Base-by-base conservation (phyloP, 2,113 vertebrate species). In the Pao palembangensis region DNA sequence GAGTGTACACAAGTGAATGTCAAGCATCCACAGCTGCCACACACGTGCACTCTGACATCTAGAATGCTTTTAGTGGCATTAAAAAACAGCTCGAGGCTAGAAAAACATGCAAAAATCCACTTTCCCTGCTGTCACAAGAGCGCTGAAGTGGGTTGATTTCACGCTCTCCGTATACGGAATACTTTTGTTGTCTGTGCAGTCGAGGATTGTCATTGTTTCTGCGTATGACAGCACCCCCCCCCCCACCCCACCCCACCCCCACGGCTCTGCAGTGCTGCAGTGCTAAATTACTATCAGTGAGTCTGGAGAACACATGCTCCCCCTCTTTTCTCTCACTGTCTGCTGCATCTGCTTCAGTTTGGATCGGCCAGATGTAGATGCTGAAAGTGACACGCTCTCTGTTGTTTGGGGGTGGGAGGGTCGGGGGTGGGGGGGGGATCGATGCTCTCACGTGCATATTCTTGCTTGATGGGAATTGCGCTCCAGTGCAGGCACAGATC, bases 261-360 rank as follows among this genome's bases (percentile, higher is more conserved):
- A 65, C 50, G 4, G 17, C 77, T 81, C 81, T 87, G 86, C 88
- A 87, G 73, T 88, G 85, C 84, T 84, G 87, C 87, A 88, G 84
- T 88, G 77, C 79, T 79, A 72, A 83, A 85, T 83, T 82, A 88
- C 85, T 83, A 85, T 83, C 78, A 71, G 82, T 52, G 64, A 77
- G 79, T 80, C 76, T 76, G 69, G 69, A 76, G 71, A 73, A 84
- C 78, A 80, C 83, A 80, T 77, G 79, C 79, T 83, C 68, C 34
- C 70, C 75, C 76, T 67, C 47, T 19, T 80, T 71, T 64, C 79
- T 80, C 63, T 68, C 60, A 59, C 75, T 66, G 48, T 58, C 58
- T 18, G 11, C 61, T 56, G 51, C 53, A 67, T 69, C 68, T 69
- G 28, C 19, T 28, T 17, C 49, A 43, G 60, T 19, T 48, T 34